Percentiles rank a stretch among this genome's conserved stretches.
Evolutionary conservation across 1,140 invertebrate species (phyloP).

Genomic region (Melanaphis sacchari): DNA sequence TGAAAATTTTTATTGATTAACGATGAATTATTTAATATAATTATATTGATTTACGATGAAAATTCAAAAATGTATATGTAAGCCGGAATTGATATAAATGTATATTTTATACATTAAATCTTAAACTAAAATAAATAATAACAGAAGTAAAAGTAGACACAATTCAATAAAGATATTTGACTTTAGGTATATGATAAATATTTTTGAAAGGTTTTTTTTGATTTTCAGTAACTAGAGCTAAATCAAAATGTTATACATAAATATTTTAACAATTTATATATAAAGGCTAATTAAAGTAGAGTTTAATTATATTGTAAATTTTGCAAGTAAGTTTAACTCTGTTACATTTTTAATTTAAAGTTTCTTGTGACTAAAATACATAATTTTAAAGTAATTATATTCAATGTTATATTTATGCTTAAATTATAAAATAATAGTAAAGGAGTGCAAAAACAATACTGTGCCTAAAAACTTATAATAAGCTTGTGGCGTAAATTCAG

Average conservation of each 20-base stretch:
- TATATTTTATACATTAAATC: too few relatives aligned
- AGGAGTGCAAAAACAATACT: neutral
- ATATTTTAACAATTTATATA: neutral
- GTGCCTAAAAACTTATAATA: neutral
- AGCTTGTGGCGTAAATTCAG: neutral
- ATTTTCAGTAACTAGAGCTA: neutral
- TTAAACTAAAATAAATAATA: neutral
- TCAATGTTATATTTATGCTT: neutral
- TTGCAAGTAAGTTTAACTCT: neutral
- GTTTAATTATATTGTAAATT: neutral
- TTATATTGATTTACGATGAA: too few relatives aligned
- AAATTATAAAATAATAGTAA: slow-evolving; percentile 5
- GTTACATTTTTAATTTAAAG: neutral
- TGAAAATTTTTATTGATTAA: too few relatives aligned
- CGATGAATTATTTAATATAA: too few relatives aligned
- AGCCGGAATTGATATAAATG: too few relatives aligned
- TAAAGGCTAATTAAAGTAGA: neutral
- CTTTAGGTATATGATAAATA: neutral
- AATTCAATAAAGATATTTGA: neutral
- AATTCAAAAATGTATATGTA: too few relatives aligned
- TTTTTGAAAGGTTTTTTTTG: neutral
- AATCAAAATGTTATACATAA: neutral
- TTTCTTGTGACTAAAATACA: neutral
- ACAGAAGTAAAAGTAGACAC: neutral
- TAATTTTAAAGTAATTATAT: slow-evolving; percentile 9